Conservation (phyloP, 2,113 vertebrate species). For the Onychostoma macrolepis region DNA sequence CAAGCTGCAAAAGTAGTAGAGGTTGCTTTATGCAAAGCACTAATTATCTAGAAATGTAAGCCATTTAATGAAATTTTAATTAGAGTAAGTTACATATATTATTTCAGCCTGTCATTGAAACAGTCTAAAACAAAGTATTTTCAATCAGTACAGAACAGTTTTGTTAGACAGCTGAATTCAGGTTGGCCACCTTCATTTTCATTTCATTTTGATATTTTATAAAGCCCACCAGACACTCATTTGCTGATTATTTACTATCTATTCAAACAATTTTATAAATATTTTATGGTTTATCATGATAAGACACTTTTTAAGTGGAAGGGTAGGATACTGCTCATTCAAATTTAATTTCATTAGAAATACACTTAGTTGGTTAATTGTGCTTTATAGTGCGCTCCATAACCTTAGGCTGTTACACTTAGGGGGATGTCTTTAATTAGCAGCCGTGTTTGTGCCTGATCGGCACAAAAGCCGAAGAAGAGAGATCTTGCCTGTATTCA, state of each 20-base stretch:
- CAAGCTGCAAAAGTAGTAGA: not conserved
- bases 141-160: not conserved
- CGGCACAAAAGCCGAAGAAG: not conserved
- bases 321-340: constrained; percentile 35
- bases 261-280: constrained; percentile 49
- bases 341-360: constrained; percentile 51
- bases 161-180: not conserved
- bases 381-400: constrained; percentile 16
- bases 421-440: constrained; percentile 41
- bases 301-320: constrained; percentile 17
- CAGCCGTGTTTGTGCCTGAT: constrained; percentile 19
- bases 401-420: constrained; percentile 26
- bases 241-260: constrained; percentile 49
- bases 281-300: constrained; percentile 44
- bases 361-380: constrained; percentile 35
- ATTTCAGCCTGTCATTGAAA: not conserved
- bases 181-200: not conserved
- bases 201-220: not conserved
- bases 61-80: not conserved
- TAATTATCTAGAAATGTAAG: not conserved
- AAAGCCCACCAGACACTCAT: constrained; percentile 20
- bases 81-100: not conserved
- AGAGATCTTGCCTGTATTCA: not conserved
- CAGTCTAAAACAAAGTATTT: not conserved
- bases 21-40: not conserved